phyloP scores from a whole-genome alignment of 64 coral and sea anemone species.

The Montipora sp. region DNA sequence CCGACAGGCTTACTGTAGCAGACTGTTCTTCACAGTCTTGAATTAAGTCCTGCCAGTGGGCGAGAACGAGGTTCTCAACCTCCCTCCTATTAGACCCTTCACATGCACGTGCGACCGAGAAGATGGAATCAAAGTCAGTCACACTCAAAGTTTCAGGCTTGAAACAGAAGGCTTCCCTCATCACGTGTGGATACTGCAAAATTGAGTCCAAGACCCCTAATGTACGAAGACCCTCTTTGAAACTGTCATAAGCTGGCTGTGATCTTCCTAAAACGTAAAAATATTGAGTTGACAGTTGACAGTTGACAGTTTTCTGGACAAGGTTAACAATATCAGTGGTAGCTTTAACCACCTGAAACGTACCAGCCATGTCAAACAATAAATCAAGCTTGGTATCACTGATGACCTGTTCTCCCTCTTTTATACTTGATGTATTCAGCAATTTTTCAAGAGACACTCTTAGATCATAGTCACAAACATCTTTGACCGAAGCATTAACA shows the following conservation, averaged over 20 bases:
- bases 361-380: constrained; percentile 54
- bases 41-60: constrained; percentile 55
- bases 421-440: background rate
- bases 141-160: background rate
- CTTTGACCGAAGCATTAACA: constrained; percentile 4
- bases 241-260: constrained; percentile 59
- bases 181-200: background rate
- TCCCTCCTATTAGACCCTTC: constrained; percentile 51
- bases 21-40: constrained; percentile 49
- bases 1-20: constrained; percentile 11
- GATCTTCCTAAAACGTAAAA: constrained; percentile 36
- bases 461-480: constrained; percentile 21
- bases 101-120: constrained; percentile 13
- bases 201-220: constrained; percentile 41
- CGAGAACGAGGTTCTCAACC: constrained; percentile 56
- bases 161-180: constrained; percentile 48
- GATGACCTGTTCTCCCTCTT: background rate
- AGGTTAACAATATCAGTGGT: constrained; percentile 49
- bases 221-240: constrained; percentile 38
- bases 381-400: constrained; percentile 37
- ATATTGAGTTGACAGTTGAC: too few species aligned
- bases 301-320: constrained; percentile 61
- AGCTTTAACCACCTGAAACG: constrained; percentile 44
- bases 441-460: constrained; percentile 12
- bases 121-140: constrained; percentile 41